Percentiles rank a stretch among this genome's conserved stretches.
Evolutionary conservation across 1,140 invertebrate genomes (phyloP).

Genomic region (Paraescarpia echinospica): DNA sequence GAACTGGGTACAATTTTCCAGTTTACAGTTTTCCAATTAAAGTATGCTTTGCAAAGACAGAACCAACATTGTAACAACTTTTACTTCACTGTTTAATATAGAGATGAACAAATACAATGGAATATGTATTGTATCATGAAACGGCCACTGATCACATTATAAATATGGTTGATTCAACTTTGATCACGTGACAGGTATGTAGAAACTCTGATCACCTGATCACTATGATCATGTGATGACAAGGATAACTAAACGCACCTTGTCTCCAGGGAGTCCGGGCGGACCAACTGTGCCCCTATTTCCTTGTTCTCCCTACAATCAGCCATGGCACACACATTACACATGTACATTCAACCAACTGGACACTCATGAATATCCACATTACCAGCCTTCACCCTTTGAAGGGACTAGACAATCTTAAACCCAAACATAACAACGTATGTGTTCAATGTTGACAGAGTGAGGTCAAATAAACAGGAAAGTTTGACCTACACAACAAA

Average conservation of each 20-base stretch:
- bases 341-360: not conserved
- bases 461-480: no score
- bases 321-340: not conserved
- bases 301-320: conserved; percentile 70
- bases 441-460: no score
- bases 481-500: no score
- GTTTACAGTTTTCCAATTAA: not conserved
- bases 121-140: not conserved
- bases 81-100: not conserved
- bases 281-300: conserved; percentile 79
- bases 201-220: not conserved
- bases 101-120: not conserved
- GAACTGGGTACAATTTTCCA: not conserved
- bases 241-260: conserved; percentile 20
- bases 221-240: not conserved
- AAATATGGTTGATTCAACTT: not conserved
- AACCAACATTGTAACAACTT: not conserved
- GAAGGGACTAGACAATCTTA: no score
- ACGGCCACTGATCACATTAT: not conserved
- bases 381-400: no score
- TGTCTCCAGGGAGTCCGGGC: conserved; percentile 29
- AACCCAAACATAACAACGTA: no score
- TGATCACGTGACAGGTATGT: not conserved
- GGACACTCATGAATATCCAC: no score
- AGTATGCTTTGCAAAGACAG: not conserved